phyloP scores from a whole-genome alignment of 2,113 vertebrate genomes.

The Bos javanicus region DNA sequence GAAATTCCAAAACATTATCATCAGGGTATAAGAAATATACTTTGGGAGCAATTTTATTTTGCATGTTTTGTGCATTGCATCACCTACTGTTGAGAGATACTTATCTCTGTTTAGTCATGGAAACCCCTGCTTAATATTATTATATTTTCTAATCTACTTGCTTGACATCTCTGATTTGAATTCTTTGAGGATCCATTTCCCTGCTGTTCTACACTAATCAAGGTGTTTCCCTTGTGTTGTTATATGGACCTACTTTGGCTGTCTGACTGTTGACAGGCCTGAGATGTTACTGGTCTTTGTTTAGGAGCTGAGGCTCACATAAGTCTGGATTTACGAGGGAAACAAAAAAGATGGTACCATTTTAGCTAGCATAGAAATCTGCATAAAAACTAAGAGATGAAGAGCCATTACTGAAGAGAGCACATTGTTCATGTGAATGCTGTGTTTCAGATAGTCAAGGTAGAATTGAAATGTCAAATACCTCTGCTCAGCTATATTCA shows the following conservation, averaged over 20 bases:
- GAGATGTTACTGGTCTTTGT: background rate
- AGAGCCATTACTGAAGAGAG: background rate
- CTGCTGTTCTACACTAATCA: background rate
- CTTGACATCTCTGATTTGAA: background rate
- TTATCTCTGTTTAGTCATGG: background rate
- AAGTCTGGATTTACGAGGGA: background rate
- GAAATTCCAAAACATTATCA: background rate
- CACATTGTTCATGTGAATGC: background rate
- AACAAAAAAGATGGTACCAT: background rate
- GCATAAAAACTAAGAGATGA: background rate
- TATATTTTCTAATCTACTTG: background rate
- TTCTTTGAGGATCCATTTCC: background rate
- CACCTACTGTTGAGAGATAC: constrained; percentile 19
- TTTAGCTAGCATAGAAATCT: background rate
- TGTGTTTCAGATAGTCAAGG: background rate
- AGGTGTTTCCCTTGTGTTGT: background rate
- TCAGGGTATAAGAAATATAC: background rate
- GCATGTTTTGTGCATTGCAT: constrained; percentile 6
- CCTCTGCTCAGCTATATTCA: background rate
- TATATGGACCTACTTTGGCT: background rate
- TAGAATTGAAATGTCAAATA: background rate
- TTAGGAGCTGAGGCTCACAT: background rate
- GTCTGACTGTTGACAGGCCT: background rate
- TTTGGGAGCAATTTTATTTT: background rate
- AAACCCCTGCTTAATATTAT: background rate